phyloP scores from a whole-genome alignment of 1,140 invertebrate genomes.

The Sarcophaga peregrina region DNA sequence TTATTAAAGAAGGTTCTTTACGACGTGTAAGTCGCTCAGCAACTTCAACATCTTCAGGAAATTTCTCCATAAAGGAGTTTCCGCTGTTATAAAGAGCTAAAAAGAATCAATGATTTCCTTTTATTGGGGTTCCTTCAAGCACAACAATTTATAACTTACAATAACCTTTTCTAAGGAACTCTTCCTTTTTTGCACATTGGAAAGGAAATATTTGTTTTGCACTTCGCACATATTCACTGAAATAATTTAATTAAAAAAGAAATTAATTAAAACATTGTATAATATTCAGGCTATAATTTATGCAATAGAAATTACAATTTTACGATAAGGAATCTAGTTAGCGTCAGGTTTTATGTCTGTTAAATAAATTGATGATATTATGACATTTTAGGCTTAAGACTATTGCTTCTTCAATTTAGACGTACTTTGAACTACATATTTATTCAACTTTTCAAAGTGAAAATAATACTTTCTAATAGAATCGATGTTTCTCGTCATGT shows the following conservation, averaged over 20 bases:
- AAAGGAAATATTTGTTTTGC: conserved; percentile 79
- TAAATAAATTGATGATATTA: too few species aligned
- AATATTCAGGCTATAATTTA: too few species aligned
- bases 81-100: conserved; percentile 65
- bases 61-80: conserved; percentile 77
- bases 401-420: too few species aligned
- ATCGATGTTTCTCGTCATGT: too few species aligned
- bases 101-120: background rate
- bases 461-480: too few species aligned
- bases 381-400: too few species aligned
- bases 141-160: conserved; percentile 72
- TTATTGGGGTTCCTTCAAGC: background rate
- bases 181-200: conserved; percentile 79
- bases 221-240: conserved; percentile 82
- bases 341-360: too few species aligned
- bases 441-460: too few species aligned
- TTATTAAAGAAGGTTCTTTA: conserved; percentile 31
- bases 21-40: conserved; percentile 73
- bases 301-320: too few species aligned
- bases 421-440: too few species aligned
- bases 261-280: too few species aligned
- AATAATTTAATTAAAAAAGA: conserved; percentile 57
- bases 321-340: too few species aligned
- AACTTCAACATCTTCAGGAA: conserved; percentile 76
- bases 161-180: conserved; percentile 82